Evolutionary conservation across 2,797 vertebrate genomes (phyloP), one percentile per base, ranked within the genome.

Genomic region (Platalea minor): DNA sequence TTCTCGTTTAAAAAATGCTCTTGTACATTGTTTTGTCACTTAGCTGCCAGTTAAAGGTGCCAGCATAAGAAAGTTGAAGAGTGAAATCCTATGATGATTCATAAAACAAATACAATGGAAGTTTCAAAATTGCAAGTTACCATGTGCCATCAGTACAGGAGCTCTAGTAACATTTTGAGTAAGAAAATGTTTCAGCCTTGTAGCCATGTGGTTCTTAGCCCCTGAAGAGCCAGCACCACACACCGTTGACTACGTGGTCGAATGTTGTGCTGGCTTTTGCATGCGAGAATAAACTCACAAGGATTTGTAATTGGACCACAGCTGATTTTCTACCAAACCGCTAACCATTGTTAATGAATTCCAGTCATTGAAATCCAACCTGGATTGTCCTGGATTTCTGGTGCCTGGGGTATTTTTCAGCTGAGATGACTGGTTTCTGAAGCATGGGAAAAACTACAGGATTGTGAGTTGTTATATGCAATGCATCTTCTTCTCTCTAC

Each of bases 1-100:
- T 93, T 41, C 45, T 78, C 28, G 29, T 86, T 84, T 94, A 29
- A 70, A 84, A 81, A 89, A 89, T 41, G 11, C 65, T 75, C 10
- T 5, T 3, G 24, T 72, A 60, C 5, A 5, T 33, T 70, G 13
- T 68, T 93, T 90, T 77, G 21, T 84, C 53, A 57, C 23, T 78
- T 88, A 56, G 37, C 73, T 90, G 26, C 68, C 74, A 43, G 39
- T 48, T 75, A 60, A 85, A 82, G 10, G 15, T 73, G 23, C 45
- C 74, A 69, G 31, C 41, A 76, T 72, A 64, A 89, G 48, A 43
- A 89, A 53, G 17, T 4, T 76, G 53, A 86, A 80, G 35, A 74
- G 12, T 13, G 7, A 87, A 84, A 85, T 92, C 29, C 33, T 50
- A 0, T 14, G 15, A 33, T 73, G 41, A 61, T 69, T 82, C 3